Base-by-base conservation (phyloP, 2,797 vertebrate species). In the Myotis daubentonii region DNA sequence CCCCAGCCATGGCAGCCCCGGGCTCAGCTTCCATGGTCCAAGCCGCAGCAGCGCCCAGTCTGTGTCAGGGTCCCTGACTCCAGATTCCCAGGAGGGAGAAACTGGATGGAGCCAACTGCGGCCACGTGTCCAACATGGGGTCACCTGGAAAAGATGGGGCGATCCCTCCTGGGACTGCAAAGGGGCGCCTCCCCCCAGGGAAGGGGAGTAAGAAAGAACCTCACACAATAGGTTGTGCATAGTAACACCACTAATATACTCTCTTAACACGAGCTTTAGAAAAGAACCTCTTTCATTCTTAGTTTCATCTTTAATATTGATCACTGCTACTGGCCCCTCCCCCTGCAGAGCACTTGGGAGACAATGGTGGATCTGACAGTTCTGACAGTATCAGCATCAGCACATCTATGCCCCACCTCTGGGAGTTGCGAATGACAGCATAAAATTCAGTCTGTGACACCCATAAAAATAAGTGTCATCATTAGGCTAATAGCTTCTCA, bases 401-500 rank as follows among this genome's bases (percentile, higher is more conserved):
- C 87, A 3, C 57, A 12, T 1, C 1, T 2, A 0, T 4, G n/a
- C 2, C 23, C 38, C 28, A 23, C 51, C 60, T 36, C 41, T 70
- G n/a, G 53, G 33, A 62, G 28, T 47, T 17, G 41, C 62, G 25
- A 60, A 75, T 60, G 89, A 85, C 60, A 65, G 22, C 51, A 53
- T 0, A 30, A 8, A 17, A 17, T 65, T 83, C 36, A 16, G 55
- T 38, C 76, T 79, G 71, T 72, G n/a, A 36, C 13, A 7, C 33
- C 12, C 55, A n/a, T 36, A 79, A 84, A 83, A 76, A 38, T 49
- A 70, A 84, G 28, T 20, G 8, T 12, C 60, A 44, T 33, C 55
- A 10, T 8, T 36, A 53, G 38, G 49, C 87, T 74, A 60, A 49
- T 66, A 71, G 74, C 87, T 95, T 87, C 92, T 96, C 53, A 44